Evolutionary conservation across 2,888 invertebrate genomes (phyloP).

Genomic region (Helleia helle): DNA sequence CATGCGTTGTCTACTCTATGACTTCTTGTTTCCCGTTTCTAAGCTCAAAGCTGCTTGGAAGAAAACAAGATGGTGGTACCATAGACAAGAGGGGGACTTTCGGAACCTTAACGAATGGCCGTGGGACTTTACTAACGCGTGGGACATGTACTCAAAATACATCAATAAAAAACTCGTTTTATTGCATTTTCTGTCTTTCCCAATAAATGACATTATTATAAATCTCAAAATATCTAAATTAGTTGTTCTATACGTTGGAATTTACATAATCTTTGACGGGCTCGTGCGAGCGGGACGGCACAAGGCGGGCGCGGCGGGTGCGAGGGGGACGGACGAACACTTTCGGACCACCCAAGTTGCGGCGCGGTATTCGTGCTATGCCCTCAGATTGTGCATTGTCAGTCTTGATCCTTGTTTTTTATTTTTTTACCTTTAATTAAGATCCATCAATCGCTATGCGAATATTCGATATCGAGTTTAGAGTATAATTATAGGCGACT

Average conservation of each 20-base stretch:
- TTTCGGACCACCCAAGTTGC: constrained; percentile 61
- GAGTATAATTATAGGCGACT: neutral
- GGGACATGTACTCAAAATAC: constrained; percentile 1
- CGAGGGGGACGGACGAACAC: constrained; percentile 30
- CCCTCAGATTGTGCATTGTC: constrained; percentile 32
- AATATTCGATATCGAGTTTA: constrained; percentile 6
- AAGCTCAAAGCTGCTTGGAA: too few species aligned
- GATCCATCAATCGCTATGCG: constrained; percentile 14
- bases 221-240: constrained; percentile 21
- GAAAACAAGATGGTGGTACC: too few species aligned
- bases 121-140: neutral
- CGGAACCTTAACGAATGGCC: too few species aligned
- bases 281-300: constrained; percentile 11
- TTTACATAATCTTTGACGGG: constrained; percentile 45
- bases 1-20: too few species aligned
- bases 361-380: constrained; percentile 47
- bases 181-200: constrained; percentile 3
- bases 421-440: constrained; percentile 18
- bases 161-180: constrained; percentile 3
- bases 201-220: constrained; percentile 7
- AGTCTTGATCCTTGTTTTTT: constrained; percentile 47
- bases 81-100: too few species aligned
- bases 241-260: constrained; percentile 18
- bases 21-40: too few species aligned
- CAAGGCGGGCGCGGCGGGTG: constrained; percentile 12